These are phyloP conservation scores for Tachina grossa DNA, from an alignment of 2,888 invertebrate species.

Conservation along the genomic window DNA sequence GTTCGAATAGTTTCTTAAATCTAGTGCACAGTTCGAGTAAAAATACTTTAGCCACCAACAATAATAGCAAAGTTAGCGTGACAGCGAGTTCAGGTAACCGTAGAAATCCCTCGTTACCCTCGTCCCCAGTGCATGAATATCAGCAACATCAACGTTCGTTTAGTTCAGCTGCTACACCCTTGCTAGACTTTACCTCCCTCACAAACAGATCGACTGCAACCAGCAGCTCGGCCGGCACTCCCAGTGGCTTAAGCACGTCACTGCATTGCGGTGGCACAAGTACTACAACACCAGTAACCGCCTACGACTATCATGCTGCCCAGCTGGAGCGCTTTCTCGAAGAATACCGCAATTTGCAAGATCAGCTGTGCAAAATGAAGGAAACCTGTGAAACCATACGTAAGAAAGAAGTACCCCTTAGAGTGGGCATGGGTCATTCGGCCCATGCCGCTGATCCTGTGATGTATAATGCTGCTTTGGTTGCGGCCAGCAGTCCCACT, in stretches of 20 bases:
- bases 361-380: conserved; percentile 91
- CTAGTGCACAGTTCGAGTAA: conserved; percentile 83
- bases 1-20: conserved; percentile 89
- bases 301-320: conserved; percentile 90
- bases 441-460: conserved; percentile 83
- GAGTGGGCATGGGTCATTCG: conserved; percentile 78
- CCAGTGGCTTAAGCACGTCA: conserved; percentile 64
- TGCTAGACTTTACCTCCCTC: conserved; percentile 80
- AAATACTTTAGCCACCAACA: conserved; percentile 55
- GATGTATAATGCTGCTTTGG: conserved; percentile 81
- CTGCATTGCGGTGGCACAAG: conserved; percentile 55
- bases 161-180: conserved; percentile 81
- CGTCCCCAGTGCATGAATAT: conserved; percentile 85
- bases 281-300: conserved; percentile 77
- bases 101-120: conserved; percentile 86
- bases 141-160: conserved; percentile 80
- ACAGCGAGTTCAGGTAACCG: conserved; percentile 73
- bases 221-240: conserved; percentile 56
- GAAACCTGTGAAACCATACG: conserved; percentile 89
- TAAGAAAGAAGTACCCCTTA: conserved; percentile 82
- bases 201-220: conserved; percentile 77
- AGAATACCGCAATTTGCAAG: conserved; percentile 90
- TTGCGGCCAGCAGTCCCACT: conserved; percentile 74
- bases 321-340: conserved; percentile 91
- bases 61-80: conserved; percentile 55